Evolutionary conservation across 2,113 vertebrate species (phyloP).

Genomic region (Esox niger): DNA sequence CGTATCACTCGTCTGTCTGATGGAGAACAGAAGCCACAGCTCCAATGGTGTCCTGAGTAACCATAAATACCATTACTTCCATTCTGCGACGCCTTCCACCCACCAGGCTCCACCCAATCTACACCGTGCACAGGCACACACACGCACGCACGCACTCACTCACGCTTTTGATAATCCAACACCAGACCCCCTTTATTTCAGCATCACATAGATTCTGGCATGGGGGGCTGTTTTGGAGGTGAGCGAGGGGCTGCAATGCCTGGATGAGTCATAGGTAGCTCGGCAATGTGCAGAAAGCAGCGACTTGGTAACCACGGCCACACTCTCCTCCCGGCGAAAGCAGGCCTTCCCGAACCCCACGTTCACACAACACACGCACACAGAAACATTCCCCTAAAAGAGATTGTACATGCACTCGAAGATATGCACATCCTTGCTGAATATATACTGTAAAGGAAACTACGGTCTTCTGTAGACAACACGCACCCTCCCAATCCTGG

Average conservation of each 20-base stretch:
- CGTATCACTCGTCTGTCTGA: no score
- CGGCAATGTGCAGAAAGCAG: background rate
- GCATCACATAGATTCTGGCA: background rate
- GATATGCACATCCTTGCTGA: background rate
- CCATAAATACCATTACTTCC: no score
- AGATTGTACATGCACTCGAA: background rate
- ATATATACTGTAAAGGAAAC: no score
- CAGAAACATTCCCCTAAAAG: background rate
- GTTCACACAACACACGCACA: background rate
- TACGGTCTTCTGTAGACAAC: no score
- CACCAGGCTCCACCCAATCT: no score
- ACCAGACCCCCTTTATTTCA: background rate
- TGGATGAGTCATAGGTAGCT: constrained; percentile 3
- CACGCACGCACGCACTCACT: no score
- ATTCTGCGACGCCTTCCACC: no score
- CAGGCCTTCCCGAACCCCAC: background rate
- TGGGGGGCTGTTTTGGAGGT: background rate
- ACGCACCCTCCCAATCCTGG: no score
- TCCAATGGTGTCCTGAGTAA: no score
- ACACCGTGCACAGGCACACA: background rate
- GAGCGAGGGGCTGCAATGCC: background rate
- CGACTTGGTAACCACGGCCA: background rate
- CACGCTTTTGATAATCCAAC: background rate
- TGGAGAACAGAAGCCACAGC: no score
- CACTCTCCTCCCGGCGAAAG: background rate